Percentiles rank a stretch among this genome's conserved stretches.
These are phyloP conservation scores for Lithophane semibrunnea DNA, from an alignment of 2,888 invertebrate genomes.

Conservation along the genomic window DNA sequence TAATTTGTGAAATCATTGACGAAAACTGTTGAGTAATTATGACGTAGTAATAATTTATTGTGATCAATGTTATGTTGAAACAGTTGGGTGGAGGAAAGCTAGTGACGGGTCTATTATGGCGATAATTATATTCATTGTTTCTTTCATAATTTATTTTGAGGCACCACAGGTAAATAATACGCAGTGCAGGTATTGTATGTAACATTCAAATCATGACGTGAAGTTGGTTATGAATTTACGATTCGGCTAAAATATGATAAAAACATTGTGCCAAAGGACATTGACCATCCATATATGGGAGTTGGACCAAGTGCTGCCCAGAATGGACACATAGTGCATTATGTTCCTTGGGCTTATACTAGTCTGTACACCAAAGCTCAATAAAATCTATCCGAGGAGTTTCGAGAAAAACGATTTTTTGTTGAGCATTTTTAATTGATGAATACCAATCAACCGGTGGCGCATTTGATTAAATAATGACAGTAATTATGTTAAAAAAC, in stretches of 20 bases:
- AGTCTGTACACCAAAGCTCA: too few relatives aligned
- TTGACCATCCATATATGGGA: too few relatives aligned
- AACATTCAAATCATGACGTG: background rate
- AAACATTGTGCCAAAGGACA: background rate
- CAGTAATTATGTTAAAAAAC: too few relatives aligned
- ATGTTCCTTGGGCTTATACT: too few relatives aligned
- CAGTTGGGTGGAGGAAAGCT: slow-evolving; percentile 22
- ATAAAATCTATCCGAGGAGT: too few relatives aligned
- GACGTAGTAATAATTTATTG: slow-evolving; percentile 20
- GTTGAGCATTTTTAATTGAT: too few relatives aligned
- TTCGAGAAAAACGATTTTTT: too few relatives aligned
- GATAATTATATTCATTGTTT: slow-evolving; percentile 28
- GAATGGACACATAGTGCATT: too few relatives aligned
- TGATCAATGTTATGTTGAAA: slow-evolving; percentile 17
- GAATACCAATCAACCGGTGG: too few relatives aligned
- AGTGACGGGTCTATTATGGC: background rate
- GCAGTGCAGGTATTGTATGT: background rate
- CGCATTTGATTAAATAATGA: too few relatives aligned
- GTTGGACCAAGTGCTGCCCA: too few relatives aligned
- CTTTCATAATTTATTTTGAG: background rate
- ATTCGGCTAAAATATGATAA: background rate
- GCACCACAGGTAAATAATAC: background rate
- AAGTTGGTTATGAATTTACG: background rate
- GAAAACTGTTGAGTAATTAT: slow-evolving; percentile 7
- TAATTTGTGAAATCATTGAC: background rate